Base-by-base conservation (phyloP, 2,113 vertebrate species). In the Ochotona curzoniae region DNA sequence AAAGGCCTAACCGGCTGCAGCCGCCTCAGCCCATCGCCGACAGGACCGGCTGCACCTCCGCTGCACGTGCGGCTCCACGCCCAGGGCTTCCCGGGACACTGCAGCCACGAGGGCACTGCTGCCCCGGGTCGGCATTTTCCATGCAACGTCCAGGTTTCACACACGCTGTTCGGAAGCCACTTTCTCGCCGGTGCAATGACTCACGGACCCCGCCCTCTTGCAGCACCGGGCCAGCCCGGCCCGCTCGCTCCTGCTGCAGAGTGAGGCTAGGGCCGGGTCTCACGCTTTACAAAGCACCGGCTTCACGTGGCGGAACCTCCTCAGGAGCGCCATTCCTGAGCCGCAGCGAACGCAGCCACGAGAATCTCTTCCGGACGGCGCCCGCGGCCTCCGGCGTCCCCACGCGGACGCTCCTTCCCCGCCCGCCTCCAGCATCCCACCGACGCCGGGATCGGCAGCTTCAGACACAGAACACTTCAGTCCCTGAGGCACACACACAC, bases 401-500 rank as follows among this genome's bases (percentile, higher is more conserved):
- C 61, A 44, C 44, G 23, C 67, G n/a, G 57, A 1, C 75, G 47
- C 18, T 75, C 17, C 61, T 54, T 84, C 47, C 54, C 47, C 0
- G 57, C 69, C 35, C 44, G 70, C 67, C 26, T 28, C 11, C 14
- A 44, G 32, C 32, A 67, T 64, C n/a, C 47, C 4, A 87, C 87
- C 38, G 26, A 28, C 12, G 18, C 60, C 63, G 75, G 7, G 7
- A 73, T 7, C 1, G 20, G 70, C 23, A 21, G 35, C 57, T 70
- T 4, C 47, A 71, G 18, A 79, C 26, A 86, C 75, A 38, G 67
- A 87, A 78, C 84, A 95, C 81, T 94, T 95, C 61, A 8, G 20
- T 30, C 5, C 67, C 87, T 23, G 49, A 83, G 14, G 15, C 74
- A 69, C 60, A 66, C 35, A 21, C 87, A 90, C 61, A 44, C 38